phyloP scores from a whole-genome alignment of 2,888 invertebrate genomes.

The Drosophila paramelanica region DNA sequence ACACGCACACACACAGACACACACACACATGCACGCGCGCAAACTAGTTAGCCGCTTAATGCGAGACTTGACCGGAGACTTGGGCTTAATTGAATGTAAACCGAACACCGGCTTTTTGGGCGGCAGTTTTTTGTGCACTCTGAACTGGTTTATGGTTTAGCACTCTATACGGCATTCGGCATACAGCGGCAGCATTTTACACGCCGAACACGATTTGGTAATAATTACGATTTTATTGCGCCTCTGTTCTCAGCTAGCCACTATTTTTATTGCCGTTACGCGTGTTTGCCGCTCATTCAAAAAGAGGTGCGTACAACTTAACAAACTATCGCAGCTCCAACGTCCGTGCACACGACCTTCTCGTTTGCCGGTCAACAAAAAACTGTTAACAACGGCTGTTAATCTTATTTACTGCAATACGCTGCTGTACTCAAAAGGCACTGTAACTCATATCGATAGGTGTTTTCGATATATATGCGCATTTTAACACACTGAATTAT shows the following conservation, averaged over 20 bases:
- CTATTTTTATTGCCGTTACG: conserved; percentile 69
- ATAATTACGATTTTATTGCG: conserved; percentile 64
- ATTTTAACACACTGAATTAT: conserved; percentile 9
- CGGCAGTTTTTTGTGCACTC: conserved; percentile 51
- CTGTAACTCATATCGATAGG: conserved; percentile 1
- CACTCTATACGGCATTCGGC: conserved; percentile 33
- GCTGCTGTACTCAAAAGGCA: conserved; percentile 12
- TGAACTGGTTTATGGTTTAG: conserved; percentile 60
- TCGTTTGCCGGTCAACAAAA: conserved; percentile 52
- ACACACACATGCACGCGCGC: conserved; percentile 20
- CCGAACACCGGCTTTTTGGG: conserved; percentile 61
- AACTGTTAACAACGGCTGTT: conserved; percentile 34
- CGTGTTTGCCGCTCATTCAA: conserved; percentile 74
- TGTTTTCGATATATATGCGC: neutral
- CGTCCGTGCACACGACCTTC: conserved; percentile 47
- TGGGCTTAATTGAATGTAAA: conserved; percentile 59
- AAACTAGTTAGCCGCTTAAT: conserved; percentile 62
- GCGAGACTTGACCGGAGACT: conserved; percentile 32
- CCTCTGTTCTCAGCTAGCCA: conserved; percentile 35
- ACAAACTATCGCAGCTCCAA: conserved; percentile 7
- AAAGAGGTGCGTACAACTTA: conserved; percentile 56
- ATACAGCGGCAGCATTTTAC: conserved; percentile 32
- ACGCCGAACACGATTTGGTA: conserved; percentile 63
- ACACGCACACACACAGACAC: conserved; percentile 36
- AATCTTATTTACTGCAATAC: conserved; percentile 10